A percentile compares a stretch with the other conserved stretches of the same genome.
These are phyloP conservation scores for Lates calcarifer DNA, from an alignment of 2,113 vertebrate species.

Conservation along the genomic window DNA sequence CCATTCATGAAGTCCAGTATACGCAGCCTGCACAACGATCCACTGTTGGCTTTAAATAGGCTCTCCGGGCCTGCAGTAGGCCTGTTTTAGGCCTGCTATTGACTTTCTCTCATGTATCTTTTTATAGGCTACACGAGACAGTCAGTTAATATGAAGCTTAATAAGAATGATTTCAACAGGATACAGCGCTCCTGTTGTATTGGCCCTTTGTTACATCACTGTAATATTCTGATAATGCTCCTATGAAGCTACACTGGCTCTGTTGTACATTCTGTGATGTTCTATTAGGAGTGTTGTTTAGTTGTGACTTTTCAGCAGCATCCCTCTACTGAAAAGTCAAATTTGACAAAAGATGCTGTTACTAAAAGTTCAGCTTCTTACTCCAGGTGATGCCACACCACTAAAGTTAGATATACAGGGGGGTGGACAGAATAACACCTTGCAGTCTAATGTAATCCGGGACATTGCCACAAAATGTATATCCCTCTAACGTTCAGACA, in stretches of 20 bases:
- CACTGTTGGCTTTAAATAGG: conserved; percentile 62
- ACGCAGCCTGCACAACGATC: conserved; percentile 60
- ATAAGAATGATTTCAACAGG: conserved; percentile 39
- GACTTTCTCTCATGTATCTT: conserved; percentile 74
- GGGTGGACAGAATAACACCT: too few relatives aligned
- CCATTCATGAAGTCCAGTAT: conserved; percentile 82
- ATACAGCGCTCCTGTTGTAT: conserved; percentile 12
- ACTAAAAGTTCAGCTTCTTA: too few relatives aligned
- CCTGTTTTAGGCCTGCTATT: conserved; percentile 69
- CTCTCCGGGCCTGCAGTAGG: conserved; percentile 64
- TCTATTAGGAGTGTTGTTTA: too few relatives aligned
- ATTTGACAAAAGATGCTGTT: too few relatives aligned
- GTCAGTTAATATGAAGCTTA: conserved; percentile 57
- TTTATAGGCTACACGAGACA: conserved; percentile 50
- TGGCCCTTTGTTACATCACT: conserved; percentile 19
- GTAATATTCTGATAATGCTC: not conserved
- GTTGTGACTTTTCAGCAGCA: too few relatives aligned
- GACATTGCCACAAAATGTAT: too few relatives aligned
- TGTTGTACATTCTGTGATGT: too few relatives aligned
- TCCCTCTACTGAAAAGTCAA: too few relatives aligned
- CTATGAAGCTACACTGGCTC: not conserved
- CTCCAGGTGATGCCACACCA: too few relatives aligned
- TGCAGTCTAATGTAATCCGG: too few relatives aligned
- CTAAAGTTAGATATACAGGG: too few relatives aligned
- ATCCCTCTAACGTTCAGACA: too few relatives aligned